phyloP scores from a whole-genome alignment of 2,888 invertebrate species.

The Mesochorus sp. region DNA sequence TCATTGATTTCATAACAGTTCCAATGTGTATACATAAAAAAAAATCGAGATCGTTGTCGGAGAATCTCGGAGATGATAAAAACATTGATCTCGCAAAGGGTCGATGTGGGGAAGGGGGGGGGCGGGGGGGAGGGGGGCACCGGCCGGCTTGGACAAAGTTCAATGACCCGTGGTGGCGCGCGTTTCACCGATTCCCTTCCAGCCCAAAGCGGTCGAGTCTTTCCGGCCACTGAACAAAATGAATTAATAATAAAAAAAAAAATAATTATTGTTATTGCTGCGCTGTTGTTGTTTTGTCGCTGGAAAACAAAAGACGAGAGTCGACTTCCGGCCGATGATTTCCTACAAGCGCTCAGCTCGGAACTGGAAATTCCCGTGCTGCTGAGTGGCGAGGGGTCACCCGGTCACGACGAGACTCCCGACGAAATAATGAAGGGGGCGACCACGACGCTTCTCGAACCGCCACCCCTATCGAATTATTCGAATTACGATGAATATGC shows the following conservation, averaged over 20 bases:
- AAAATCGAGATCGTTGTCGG: no score
- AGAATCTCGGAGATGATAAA: conserved; percentile 11
- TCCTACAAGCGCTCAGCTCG: conserved; percentile 75
- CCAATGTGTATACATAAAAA: no score
- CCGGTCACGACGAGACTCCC: conserved; percentile 70
- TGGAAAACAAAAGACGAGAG: conserved; percentile 67
- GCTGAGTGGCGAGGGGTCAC: conserved; percentile 69
- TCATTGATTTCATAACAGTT: no score
- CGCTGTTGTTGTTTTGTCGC: not conserved
- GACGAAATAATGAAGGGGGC: conserved; percentile 72
- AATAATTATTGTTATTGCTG: no score
- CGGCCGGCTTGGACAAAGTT: conserved; percentile 68
- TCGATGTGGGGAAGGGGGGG: conserved; percentile 43
- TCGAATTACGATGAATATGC: conserved; percentile 66
- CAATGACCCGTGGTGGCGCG: no score
- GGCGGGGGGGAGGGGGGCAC: conserved; percentile 55
- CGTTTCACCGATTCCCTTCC: no score
- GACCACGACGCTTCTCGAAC: conserved; percentile 63
- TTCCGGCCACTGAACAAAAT: no score
- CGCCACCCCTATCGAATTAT: conserved; percentile 30
- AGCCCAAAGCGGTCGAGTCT: no score
- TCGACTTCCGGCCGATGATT: conserved; percentile 73
- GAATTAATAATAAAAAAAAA: no score
- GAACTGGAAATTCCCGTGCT: conserved; percentile 75
- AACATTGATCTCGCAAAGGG: conserved; percentile 41